Evolutionary conservation across 53 echinoderm and acorn worm species (phyloP).

Genomic region (Pentamera pediparva): DNA sequence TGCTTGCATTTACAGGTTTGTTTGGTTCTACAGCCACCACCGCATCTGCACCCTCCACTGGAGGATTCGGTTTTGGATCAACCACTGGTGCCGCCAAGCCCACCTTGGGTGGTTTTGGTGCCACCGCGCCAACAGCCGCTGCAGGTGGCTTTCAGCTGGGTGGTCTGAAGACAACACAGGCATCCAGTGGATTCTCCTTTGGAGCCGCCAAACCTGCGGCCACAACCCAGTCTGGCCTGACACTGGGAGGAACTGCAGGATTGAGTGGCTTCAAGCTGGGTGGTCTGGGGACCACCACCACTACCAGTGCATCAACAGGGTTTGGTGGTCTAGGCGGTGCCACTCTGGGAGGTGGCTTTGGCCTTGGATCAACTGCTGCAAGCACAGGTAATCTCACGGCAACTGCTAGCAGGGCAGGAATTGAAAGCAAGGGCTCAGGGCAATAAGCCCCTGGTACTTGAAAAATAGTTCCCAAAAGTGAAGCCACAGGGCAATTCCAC

Average conservation of each 20-base stretch:
- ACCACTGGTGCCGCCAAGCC: too few species aligned
- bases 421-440: too few species aligned
- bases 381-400: slow-evolving; percentile 20
- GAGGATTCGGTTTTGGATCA: too few species aligned
- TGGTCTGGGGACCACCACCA: not conserved
- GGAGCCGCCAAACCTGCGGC: slow-evolving; percentile 13
- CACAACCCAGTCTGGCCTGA: slow-evolving; percentile 2
- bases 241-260: not conserved
- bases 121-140: not conserved
- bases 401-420: too few species aligned
- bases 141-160: slow-evolving; percentile 9
- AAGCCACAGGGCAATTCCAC: too few species aligned
- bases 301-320: not conserved
- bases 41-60: too few species aligned
- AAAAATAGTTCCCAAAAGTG: too few species aligned
- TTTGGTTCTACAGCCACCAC: too few species aligned
- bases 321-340: not conserved
- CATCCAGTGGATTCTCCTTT: slow-evolving; percentile 7
- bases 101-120: too few species aligned
- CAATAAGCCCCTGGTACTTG: too few species aligned
- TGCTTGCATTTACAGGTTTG: too few species aligned
- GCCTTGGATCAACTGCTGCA: not conserved
- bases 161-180: slow-evolving; percentile 8
- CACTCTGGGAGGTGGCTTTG: slow-evolving; percentile 15
- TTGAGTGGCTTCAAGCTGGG: slow-evolving; percentile 3